Percentiles rank a stretch among this genome's conserved stretches.
Evolutionary conservation across 64 coral and sea anemone species (phyloP).

Genomic region (Stichodactyla helianthus): DNA sequence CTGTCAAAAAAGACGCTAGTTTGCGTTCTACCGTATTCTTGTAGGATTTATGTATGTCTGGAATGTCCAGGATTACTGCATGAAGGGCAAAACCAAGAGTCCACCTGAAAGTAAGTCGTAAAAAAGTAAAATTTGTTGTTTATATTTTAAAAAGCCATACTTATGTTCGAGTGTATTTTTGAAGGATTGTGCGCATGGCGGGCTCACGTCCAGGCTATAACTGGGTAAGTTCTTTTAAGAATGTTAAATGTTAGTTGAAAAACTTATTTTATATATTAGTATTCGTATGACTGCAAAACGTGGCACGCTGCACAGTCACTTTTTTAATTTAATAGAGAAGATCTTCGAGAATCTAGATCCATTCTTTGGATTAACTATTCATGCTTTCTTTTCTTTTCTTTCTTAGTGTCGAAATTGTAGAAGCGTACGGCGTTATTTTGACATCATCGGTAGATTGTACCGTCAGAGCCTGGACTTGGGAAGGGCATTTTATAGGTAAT

Average conservation of each 20-base stretch:
- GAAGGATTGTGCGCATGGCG: conserved; percentile 73
- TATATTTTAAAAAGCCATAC: neutral
- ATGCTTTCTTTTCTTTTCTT: neutral
- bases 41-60: conserved; percentile 83
- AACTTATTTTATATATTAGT: too few species aligned
- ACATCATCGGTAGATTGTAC: conserved; percentile 92
- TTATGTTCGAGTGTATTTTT: neutral
- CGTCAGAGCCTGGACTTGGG: conserved; percentile 83
- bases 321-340: too few species aligned
- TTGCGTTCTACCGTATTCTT: neutral
- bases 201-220: conserved; percentile 82
- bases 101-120: conserved; percentile 71
- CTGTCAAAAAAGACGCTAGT: too few species aligned
- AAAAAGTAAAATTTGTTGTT: neutral
- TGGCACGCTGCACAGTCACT: too few species aligned
- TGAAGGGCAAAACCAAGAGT: conserved; percentile 49
- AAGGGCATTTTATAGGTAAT: conserved; percentile 93
- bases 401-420: conserved; percentile 73
- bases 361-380: too few species aligned
- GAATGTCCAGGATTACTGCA: conserved; percentile 85
- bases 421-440: conserved; percentile 62
- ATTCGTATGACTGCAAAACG: too few species aligned
- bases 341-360: too few species aligned
- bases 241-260: neutral
- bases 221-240: conserved; percentile 46